Percentiles rank a stretch among this genome's conserved stretches.
phyloP scores from a whole-genome alignment of 2,797 vertebrate species.

The Pelochelys cantorii region DNA sequence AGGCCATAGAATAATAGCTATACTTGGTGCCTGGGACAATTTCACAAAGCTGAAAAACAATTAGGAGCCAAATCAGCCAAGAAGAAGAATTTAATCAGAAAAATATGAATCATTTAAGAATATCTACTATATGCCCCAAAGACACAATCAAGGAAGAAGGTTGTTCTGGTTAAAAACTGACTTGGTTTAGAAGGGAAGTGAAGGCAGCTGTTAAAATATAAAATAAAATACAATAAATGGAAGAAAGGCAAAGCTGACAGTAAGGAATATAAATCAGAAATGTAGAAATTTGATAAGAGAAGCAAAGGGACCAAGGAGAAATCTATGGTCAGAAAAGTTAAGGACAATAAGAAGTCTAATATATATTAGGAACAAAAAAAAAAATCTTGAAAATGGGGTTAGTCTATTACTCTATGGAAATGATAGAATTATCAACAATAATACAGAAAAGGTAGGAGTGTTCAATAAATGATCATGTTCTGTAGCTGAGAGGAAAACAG shows the following conservation, averaged over 20 bases:
- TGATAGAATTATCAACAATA: neutral
- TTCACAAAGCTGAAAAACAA: too few species aligned
- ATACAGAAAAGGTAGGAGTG: neutral
- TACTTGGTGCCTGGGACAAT: too few species aligned
- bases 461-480: too few species aligned
- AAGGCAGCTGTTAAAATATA: too few species aligned
- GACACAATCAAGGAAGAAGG: too few species aligned
- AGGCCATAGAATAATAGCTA: neutral
- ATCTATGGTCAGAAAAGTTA: neutral
- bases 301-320: neutral
- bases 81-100: too few species aligned
- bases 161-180: too few species aligned
- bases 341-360: neutral
- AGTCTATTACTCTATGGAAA: neutral
- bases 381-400: neutral
- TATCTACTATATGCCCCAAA: neutral
- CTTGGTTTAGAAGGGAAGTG: too few species aligned
- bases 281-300: neutral
- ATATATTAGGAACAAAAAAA: neutral
- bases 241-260: too few species aligned
- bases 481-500: too few species aligned
- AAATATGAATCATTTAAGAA: neutral
- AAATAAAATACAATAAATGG: neutral
- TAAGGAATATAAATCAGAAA: too few species aligned
- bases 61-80: too few species aligned